A percentile compares a stretch with the other conserved stretches of the same genome.
Evolutionary conservation across 2,888 invertebrate genomes (phyloP).

Genomic region (Oscheius onirici): DNA sequence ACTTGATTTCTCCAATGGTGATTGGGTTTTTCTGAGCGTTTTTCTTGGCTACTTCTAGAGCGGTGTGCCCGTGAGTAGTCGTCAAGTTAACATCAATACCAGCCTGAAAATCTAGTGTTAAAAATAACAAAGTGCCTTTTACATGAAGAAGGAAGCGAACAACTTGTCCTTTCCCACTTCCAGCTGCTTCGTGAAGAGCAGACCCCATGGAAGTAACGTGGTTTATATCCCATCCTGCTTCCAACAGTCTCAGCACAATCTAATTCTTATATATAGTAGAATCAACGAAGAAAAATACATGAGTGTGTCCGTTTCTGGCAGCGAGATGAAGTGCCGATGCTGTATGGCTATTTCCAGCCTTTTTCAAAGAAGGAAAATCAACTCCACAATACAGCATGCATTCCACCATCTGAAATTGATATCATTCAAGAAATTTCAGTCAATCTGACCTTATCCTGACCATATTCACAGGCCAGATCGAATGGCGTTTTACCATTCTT

Average conservation of each 20-base stretch:
- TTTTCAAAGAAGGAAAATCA: conserved; percentile 11
- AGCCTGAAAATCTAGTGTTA: conserved; percentile 68
- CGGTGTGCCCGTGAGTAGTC: conserved; percentile 74
- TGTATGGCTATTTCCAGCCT: conserved; percentile 38
- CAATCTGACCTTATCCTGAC: conserved; percentile 68
- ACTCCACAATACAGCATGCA: conserved; percentile 38
- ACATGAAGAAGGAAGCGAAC: conserved; percentile 72
- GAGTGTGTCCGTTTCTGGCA: conserved; percentile 62
- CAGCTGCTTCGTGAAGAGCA: conserved; percentile 74
- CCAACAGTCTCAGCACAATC: conserved; percentile 72
- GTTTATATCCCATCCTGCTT: conserved; percentile 74
- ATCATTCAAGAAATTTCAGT: conserved; percentile 8
- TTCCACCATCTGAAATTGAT: conserved; percentile 42
- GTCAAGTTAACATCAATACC: conserved; percentile 74
- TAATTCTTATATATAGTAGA: conserved; percentile 10
- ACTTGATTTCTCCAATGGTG: conserved; percentile 74
- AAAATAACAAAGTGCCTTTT: conserved; percentile 5
- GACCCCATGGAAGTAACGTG: conserved; percentile 73
- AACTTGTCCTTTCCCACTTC: conserved; percentile 73
- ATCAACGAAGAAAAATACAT: conserved; percentile 36
- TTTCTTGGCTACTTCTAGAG: conserved; percentile 74
- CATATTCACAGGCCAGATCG: conserved; percentile 75
- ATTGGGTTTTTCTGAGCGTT: conserved; percentile 72
- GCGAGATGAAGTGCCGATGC: conserved; percentile 63
- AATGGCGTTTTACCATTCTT: conserved; percentile 73